These are phyloP conservation scores for Apis laboriosa DNA, from an alignment of 1,140 invertebrate genomes.

Conservation along the genomic window DNA sequence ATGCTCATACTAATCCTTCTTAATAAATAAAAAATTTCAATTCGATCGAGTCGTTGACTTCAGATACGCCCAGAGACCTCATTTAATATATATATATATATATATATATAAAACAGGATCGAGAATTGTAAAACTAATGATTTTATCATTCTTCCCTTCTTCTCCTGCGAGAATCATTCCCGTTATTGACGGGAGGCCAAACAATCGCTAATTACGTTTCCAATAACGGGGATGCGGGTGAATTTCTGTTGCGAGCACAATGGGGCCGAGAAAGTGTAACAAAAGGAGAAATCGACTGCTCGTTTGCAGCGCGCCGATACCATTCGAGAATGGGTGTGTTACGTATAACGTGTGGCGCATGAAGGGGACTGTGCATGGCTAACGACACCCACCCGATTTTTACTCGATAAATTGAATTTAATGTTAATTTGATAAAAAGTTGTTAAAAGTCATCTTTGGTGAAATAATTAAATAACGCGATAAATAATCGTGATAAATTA, in stretches of 20 bases:
- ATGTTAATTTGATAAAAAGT: not conserved
- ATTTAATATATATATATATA: too few relatives aligned
- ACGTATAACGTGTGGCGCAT: not conserved
- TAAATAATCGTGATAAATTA: too few relatives aligned
- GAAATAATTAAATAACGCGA: too few relatives aligned
- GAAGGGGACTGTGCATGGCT: not conserved
- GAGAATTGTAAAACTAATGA: not conserved
- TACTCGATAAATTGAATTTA: not conserved
- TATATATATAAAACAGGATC: not conserved
- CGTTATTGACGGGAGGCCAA: conserved; percentile 2
- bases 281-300: conserved; percentile 44
- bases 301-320: conserved; percentile 44
- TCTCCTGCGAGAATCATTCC: not conserved
- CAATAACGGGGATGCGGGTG: conserved; percentile 31
- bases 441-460: not conserved
- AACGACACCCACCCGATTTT: not conserved
- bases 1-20: too few relatives aligned
- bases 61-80: too few relatives aligned
- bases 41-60: too few relatives aligned
- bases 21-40: too few relatives aligned
- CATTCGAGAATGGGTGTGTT: not conserved
- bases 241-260: conserved; percentile 45
- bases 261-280: conserved; percentile 38
- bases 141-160: conserved; percentile 13
- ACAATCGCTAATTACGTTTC: conserved; percentile 57